Evolutionary conservation across 2,797 vertebrate genomes (phyloP), one percentile per base, ranked within the genome.

Genomic region (Hippopotamyrus pictus): DNA sequence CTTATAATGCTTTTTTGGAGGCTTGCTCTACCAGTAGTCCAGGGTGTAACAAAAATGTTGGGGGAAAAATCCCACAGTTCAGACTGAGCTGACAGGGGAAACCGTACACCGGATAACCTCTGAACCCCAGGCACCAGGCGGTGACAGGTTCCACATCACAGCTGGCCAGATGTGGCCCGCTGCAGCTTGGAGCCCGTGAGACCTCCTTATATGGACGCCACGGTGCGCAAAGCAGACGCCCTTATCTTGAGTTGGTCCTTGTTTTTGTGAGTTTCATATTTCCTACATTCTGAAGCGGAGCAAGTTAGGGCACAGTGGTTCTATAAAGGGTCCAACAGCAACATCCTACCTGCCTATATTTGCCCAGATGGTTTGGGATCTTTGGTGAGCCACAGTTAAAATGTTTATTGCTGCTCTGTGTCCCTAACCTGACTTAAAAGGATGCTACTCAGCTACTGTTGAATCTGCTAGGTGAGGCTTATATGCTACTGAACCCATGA

Each of bases 181-280:
- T 79, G 37, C 73, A 44, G 73, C 6, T 44, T 46, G 2, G 14
- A 79, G 17, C 2, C 17, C 6, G 17, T 44, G 73, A 51, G 46
- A 53, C 4, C 48, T 51, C 46, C 83, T 51, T 86, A 25, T 53
- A 86, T 86, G 83, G 48, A 86, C n/a, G 17, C n/a, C 11, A 12
- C 1, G 4, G 25, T 22, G 44, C 0, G 9, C 82, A 44, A 79
- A 19, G 73, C 73, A 79, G 73, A 44, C 6, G 9, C 73, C 37
- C 83, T 86, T 86, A 86, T 86, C 83, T 86, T 29, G 5, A 86
- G 83, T 86, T 25, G 48, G 46, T 17, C 25, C 5, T 5, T 86
- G 83, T 29, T 29, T 22, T 86, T 86, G 50, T 86, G 83, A 51
- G 46, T 85, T 53, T 85, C 50, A 85, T 53, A 50, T 85, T 85